Evolutionary conservation across 2,113 vertebrate genomes (phyloP), one percentile per base, ranked within the genome.

Genomic region (Pituophis catenifer): DNA sequence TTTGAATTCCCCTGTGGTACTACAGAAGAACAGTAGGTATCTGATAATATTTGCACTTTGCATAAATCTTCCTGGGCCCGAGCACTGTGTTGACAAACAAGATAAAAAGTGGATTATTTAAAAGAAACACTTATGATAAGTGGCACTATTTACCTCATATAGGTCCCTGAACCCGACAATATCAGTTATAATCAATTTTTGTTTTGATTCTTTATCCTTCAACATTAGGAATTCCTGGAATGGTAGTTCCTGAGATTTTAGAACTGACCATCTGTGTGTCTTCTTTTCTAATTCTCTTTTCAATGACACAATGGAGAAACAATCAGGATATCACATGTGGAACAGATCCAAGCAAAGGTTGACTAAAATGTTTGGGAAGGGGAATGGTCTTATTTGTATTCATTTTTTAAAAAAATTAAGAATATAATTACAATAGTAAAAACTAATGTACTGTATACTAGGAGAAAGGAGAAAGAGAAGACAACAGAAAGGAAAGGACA

Each of bases 21-120:
- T 94, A 96, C 95, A 97, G 97, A 97, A 93, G 96, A 97, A 97
- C 96, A 94, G 81, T 96, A 97, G 94, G 97, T 97, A 97, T 97
- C 97, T 96, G 96, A 96, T 95, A 96, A 94, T 94, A 91, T 97
- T 97, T 97, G 94, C 95, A 96, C 94, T 97, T 95, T 0, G 93
- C 97, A 96, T 97, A 97, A 98, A 96, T 97, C 96, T 96, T 95
- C 96, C 91, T 52, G 85, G 91, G 95, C 95, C 97, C 96, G 97
- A 96, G 97, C 87, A 94, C 87, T 91, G 53, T 95, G 94, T 96
- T 97, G 97, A 97, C 93, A 96, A 97, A 97, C 95, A 96, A 93
- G 94, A 96, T 91, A 94, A 94, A 95, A 97, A 95, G 89, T 92
- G 24, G 90, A 97, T 97, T 97, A 96, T 97, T 97, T 96, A 96